Base-by-base conservation (phyloP, 2,797 vertebrate genomes). In the Sebastes steindachneri region DNA sequence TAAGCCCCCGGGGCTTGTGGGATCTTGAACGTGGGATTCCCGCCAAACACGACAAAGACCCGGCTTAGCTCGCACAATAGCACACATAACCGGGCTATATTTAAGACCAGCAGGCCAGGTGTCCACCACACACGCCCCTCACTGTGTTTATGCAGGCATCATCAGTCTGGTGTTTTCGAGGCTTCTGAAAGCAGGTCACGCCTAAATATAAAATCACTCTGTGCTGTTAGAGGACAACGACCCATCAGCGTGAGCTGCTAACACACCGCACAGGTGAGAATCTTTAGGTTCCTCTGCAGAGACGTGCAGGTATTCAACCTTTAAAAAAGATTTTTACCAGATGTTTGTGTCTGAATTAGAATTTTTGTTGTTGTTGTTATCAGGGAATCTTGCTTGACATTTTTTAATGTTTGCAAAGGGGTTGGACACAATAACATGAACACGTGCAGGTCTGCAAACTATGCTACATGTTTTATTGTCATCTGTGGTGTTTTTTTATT, bases 171-270 rank as follows among this genome's bases (percentile, higher is more conserved):
- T 26, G 68, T 10, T 23, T 55, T 33, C 0, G 1, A 29, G 10
- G 57, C 64, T n/a, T 68, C 41, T 92, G 95, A 93, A 84, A 92
- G 92, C 90, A 96, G 96, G 96, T 96, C 96, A 95, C 86, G 51
- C 89, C 93, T 95, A 95, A 95, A 96, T 96, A 96, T 97, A 96
- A 93, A 95, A 95, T 90, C 62, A 19, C 91, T 92, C 1, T 9
- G 53, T 29, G 69, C 67, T 26, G 73, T 31, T 21, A 25, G 82
- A 17, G 48, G 51, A 68, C 68, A 62, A 33, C 14, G 75, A 82
- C 3, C 23, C 25, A 26, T 48, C 76, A 73, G 65, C 2, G 11
- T 0, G 59, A 79, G 75, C 73, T 4, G 73, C 64, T 10, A 29
- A 28, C 72, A 71, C 23, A 73, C 71, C 66, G 78, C 48, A 64